Base-by-base conservation (phyloP, 2,113 vertebrate species). In the Hippocampus zosterae region DNA sequence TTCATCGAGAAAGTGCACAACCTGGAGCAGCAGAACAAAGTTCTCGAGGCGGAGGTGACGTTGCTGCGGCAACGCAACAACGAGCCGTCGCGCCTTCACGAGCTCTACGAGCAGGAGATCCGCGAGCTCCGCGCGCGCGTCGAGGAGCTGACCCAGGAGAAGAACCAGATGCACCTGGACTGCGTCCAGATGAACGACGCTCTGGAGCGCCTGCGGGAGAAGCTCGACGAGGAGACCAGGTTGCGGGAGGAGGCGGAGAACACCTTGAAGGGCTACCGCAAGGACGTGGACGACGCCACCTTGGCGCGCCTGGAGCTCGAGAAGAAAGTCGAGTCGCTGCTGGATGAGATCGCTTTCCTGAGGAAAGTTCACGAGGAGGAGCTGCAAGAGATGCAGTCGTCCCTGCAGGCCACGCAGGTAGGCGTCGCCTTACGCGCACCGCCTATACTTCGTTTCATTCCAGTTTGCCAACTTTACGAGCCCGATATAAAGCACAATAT, bases 331-430 rank as follows among this genome's bases (percentile, higher is more conserved):
- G 92, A 93, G 85, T 87, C 87, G 0, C 92, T 94, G 75, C 90
- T 93, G 85, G 92, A 93, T n/a, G 92, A 94, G 89, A 92, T 94
- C 77, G 84, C 92, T 67, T 94, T 94, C 90, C 89, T 93, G 72
- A 88, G 92, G 72, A 92, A 91, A 79, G 90, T 93, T 44, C 93
- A 94, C 23, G 91, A 93, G 70, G 92, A 94, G 77, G 93, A 94
- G 84, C 77, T 93, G 81, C 91, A 86, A 70, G 93, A 94, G 74
- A 56, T 94, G 80, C 93, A 93, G 84, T 61, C 84, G 25, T 90
- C 91, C 5, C 75, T 94, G 75, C 93, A 93, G 81, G 85, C 92
- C 77, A 72, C 88, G 3, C 92, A 93, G 93, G 93, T 94, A 87
- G 27, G 11, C 57, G 2, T 0, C 3, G 18, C 64, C 10, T 55